These are phyloP conservation scores for Aramus guarauna DNA, from an alignment of 2,113 vertebrate genomes.

Conservation along the genomic window DNA sequence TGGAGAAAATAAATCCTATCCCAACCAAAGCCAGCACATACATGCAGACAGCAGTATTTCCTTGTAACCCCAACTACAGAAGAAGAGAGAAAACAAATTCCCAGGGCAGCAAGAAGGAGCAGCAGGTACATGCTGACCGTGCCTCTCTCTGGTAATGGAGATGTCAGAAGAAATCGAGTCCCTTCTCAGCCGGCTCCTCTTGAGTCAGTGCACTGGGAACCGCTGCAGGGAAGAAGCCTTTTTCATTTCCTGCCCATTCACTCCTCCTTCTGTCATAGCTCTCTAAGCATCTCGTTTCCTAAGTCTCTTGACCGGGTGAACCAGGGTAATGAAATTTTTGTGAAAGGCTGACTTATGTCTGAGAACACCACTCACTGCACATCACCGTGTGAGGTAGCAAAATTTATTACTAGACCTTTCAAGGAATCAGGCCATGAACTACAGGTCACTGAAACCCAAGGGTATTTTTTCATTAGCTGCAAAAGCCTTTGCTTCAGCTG, in stretches of 20 bases:
- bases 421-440: background rate
- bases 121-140: background rate
- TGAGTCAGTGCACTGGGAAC: background rate
- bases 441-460: background rate
- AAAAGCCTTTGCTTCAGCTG: background rate
- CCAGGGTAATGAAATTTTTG: background rate
- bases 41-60: background rate
- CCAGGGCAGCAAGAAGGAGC: background rate
- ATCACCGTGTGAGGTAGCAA: background rate
- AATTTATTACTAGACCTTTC: background rate
- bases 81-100: background rate
- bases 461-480: background rate
- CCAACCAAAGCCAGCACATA: background rate
- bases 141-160: background rate
- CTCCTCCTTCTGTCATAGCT: background rate
- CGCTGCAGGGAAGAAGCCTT: background rate
- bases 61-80: background rate
- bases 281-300: background rate
- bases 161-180: background rate
- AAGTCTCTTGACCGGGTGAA: background rate
- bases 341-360: background rate
- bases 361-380: background rate
- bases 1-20: too few species aligned
- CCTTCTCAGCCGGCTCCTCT: background rate
- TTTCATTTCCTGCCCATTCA: background rate